Conservation (phyloP, 2,113 vertebrate genomes). For the Mustela lutreola region DNA sequence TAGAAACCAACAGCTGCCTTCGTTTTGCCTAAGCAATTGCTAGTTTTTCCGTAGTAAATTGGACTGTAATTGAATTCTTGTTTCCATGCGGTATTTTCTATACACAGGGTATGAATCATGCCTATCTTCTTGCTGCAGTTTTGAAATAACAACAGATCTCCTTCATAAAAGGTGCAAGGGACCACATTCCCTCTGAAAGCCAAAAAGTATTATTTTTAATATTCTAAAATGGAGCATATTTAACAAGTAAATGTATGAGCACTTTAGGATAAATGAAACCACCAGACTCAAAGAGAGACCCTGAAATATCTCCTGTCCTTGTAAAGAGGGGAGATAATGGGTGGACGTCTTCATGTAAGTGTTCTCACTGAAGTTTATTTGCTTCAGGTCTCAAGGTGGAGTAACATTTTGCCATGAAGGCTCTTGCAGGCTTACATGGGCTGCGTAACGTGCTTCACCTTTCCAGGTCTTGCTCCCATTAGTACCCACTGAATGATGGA, state of each 20-base stretch:
- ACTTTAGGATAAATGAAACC: conserved; percentile 44
- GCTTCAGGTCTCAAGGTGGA: conserved; percentile 75
- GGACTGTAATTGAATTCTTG: background rate
- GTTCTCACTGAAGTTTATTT: conserved; percentile 78
- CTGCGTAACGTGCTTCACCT: conserved; percentile 70
- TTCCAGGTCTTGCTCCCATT: conserved; percentile 83
- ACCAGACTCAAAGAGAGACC: conserved; percentile 47
- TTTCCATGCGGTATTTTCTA: background rate
- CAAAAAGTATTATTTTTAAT: conserved; percentile 48
- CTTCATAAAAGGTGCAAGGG: background rate
- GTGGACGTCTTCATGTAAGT: conserved; percentile 46
- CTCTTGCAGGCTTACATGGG: conserved; percentile 27
- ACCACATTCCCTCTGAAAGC: background rate
- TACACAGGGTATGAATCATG: background rate
- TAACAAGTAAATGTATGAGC: conserved; percentile 16
- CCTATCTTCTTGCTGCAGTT: background rate
- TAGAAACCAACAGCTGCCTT: background rate
- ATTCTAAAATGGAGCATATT: conserved; percentile 48
- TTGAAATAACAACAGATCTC: background rate
- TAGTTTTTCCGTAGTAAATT: background rate
- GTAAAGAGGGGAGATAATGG: conserved; percentile 12
- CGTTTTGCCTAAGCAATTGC: background rate
- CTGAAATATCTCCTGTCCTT: conserved; percentile 50
- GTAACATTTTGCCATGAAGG: conserved; percentile 47
- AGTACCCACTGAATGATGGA: conserved; percentile 79